Evolutionary conservation across 2,113 vertebrate genomes (phyloP).

Genomic region (Perca flavescens): DNA sequence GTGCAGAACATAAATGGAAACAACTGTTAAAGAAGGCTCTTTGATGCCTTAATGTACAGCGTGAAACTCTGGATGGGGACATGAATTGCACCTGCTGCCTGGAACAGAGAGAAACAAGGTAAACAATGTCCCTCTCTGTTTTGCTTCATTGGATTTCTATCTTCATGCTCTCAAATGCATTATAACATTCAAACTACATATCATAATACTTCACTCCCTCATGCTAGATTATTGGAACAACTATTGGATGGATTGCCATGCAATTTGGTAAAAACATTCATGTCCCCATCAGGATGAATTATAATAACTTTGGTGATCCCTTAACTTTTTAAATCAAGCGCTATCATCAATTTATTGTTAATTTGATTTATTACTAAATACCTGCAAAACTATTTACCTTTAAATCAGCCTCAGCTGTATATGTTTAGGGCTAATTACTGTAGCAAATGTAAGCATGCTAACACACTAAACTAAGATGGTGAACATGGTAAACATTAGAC

Average conservation of each 20-base stretch:
- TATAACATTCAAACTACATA: conserved; percentile 6
- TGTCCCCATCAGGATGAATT: neutral
- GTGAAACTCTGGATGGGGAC: conserved; percentile 17
- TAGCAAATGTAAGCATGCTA: neutral
- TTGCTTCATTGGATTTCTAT: neutral
- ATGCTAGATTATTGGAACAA: neutral
- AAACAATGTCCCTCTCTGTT: neutral
- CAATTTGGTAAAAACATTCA: neutral
- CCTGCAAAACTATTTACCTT: neutral
- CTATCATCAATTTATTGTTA: neutral
- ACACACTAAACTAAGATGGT: neutral
- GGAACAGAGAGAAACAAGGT: neutral
- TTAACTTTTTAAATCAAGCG: neutral
- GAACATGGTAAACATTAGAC: no score
- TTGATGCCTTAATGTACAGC: conserved; percentile 39
- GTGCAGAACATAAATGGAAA: conserved; percentile 42
- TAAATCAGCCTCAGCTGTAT: neutral
- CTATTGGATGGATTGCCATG: neutral
- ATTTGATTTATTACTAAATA: neutral
- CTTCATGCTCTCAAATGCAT: neutral
- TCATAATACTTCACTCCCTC: neutral
- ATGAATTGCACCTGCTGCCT: conserved; percentile 38
- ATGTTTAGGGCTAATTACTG: neutral
- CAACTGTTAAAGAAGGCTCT: conserved; percentile 36
- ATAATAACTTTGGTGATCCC: neutral